phyloP scores from a whole-genome alignment of 2,113 vertebrate species.

The Pungitius pungitius region DNA sequence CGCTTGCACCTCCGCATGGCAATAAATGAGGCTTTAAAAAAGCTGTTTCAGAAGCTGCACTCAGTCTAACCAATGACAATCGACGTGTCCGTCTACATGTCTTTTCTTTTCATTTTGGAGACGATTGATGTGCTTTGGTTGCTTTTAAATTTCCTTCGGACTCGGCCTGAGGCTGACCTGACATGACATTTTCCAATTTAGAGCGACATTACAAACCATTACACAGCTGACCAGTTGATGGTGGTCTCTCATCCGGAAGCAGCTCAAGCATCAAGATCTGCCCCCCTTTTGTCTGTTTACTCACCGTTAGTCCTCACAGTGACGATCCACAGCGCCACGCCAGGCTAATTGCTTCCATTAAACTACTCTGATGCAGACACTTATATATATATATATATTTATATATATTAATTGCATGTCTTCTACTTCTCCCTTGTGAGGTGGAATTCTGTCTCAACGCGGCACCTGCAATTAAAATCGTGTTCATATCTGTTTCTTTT shows the following conservation, averaged over 20 bases:
- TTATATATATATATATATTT: neutral
- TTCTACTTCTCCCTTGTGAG: neutral
- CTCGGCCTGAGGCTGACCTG: constrained; percentile 29
- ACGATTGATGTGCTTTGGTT: constrained; percentile 35
- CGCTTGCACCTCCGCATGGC: no score
- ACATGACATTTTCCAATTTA: constrained; percentile 17
- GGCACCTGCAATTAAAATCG: neutral
- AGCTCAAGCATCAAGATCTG: constrained; percentile 44
- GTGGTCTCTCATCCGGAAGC: constrained; percentile 48
- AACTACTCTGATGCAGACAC: neutral
- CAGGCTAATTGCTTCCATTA: constrained; percentile 40
- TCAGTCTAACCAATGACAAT: no score
- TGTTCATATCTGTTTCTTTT: neutral
- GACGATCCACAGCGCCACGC: constrained; percentile 19
- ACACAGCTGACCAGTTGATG: constrained; percentile 51
- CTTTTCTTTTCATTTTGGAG: constrained; percentile 34
- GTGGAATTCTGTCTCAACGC: neutral
- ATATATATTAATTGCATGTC: neutral
- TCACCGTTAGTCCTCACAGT: constrained; percentile 27
- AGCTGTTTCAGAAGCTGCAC: no score
- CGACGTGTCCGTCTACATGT: no score
- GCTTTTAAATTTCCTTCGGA: constrained; percentile 52
- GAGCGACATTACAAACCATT: neutral
- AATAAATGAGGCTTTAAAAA: no score
- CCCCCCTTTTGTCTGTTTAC: constrained; percentile 42